Conservation (phyloP, 2,113 vertebrate genomes). For the Cyanoliseus patagonus region DNA sequence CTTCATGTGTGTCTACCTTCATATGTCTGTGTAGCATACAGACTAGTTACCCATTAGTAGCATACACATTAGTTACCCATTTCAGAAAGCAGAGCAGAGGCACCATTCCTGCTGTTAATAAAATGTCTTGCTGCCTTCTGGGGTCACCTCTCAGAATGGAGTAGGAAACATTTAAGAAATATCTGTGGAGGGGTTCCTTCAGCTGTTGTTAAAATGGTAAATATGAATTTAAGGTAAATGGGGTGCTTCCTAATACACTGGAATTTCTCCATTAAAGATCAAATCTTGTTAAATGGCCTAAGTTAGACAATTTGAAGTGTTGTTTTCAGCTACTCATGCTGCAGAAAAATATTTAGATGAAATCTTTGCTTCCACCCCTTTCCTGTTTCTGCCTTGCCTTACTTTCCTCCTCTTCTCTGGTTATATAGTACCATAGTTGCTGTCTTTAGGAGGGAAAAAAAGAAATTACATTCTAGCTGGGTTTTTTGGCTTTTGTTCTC, state of each 20-base stretch:
- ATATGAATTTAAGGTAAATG: neutral
- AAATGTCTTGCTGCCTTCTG: neutral
- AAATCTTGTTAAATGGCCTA: neutral
- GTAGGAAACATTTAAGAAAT: neutral
- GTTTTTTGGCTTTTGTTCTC: neutral
- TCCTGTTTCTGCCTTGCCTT: neutral
- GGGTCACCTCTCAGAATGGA: rapidly evolving
- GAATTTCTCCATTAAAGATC: neutral
- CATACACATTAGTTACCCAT: neutral
- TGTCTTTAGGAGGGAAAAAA: neutral
- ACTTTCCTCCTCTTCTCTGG: neutral
- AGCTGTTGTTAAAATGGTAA: neutral
- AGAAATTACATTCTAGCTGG: neutral
- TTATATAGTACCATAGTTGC: neutral
- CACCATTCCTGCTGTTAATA: neutral
- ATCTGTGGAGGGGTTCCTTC: neutral
- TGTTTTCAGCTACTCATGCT: neutral
- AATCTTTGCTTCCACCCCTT: neutral
- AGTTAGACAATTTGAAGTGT: neutral
- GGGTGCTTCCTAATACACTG: neutral
- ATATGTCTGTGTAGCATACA: rapidly evolving
- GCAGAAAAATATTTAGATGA: neutral
- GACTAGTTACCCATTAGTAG: neutral
- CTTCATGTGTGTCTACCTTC: rapidly evolving
- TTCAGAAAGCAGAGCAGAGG: neutral